Percentiles rank a stretch among this genome's conserved stretches.
phyloP scores from a whole-genome alignment of 2,888 invertebrate species.

The Biston stratarius region DNA sequence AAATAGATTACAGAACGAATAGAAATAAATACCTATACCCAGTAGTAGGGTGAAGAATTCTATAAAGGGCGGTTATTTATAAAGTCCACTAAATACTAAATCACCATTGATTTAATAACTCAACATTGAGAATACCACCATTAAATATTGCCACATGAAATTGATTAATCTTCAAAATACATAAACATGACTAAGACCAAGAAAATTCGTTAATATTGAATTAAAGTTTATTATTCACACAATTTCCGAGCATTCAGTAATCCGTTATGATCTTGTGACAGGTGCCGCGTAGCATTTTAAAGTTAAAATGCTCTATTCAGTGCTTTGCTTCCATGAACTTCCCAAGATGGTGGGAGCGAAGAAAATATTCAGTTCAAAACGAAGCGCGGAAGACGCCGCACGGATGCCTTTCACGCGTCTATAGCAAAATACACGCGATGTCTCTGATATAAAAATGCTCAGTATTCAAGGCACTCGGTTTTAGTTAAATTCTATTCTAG shows the following conservation, averaged over 20 bases:
- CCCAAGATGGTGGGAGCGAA: constrained; percentile 49
- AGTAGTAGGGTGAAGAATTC: no score
- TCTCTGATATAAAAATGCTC: constrained; percentile 57
- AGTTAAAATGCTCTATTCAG: constrained; percentile 23
- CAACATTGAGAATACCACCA: no score
- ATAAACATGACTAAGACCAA: not conserved
- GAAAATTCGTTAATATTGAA: constrained; percentile 7
- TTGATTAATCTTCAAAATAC: no score
- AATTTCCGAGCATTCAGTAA: constrained; percentile 23
- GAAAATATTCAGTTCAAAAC: constrained; percentile 74
- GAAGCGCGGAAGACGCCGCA: constrained; percentile 63
- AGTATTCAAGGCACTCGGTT: constrained; percentile 43
- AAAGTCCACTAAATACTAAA: no score
- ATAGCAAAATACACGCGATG: constrained; percentile 61
- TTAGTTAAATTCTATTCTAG: constrained; percentile 51
- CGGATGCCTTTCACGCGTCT: constrained; percentile 56
- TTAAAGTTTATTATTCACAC: constrained; percentile 11
- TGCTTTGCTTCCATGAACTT: constrained; percentile 29
- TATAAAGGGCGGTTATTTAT: no score
- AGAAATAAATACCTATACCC: no score
- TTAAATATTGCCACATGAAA: no score
- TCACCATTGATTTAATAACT: no score
- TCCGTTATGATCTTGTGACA: constrained; percentile 32
- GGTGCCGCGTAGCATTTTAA: constrained; percentile 15
- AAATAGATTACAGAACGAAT: no score